Evolutionary conservation across 2,888 invertebrate species (phyloP).

Genomic region (Eupithecia vulgata): DNA sequence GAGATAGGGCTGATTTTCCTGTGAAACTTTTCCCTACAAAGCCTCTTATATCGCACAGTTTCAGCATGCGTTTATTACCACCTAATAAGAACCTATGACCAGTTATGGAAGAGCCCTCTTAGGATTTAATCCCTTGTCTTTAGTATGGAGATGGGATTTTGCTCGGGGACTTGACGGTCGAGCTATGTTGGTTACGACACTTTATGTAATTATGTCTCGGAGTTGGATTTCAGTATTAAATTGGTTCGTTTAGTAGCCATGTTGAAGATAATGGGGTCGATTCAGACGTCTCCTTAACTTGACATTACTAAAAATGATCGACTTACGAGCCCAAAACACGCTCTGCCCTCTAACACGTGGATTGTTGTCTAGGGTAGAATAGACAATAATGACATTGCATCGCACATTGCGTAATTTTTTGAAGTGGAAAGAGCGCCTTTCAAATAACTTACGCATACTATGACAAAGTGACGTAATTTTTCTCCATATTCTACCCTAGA

Average conservation of each 20-base stretch:
- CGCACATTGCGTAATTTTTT: no score
- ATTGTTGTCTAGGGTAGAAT: no score
- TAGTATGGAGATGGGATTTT: slow-evolving; percentile 3
- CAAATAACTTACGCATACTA: no score
- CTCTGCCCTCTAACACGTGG: no score
- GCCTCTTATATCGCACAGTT: slow-evolving; percentile 26
- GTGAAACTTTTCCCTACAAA: background rate
- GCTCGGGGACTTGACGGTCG: slow-evolving; percentile 9
- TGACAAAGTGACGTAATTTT: no score
- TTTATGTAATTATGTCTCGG: slow-evolving; percentile 29
- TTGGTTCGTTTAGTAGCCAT: background rate
- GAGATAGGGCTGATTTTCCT: slow-evolving; percentile 16
- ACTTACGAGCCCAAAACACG: no score
- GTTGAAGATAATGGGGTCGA: background rate
- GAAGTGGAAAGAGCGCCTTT: no score
- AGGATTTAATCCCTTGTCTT: slow-evolving; percentile 27
- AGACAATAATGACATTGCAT: no score
- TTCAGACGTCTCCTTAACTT: no score
- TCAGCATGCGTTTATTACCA: slow-evolving; percentile 37
- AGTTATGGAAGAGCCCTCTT: slow-evolving; percentile 26
- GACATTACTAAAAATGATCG: no score
- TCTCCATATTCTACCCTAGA: no score
- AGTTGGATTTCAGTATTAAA: slow-evolving; percentile 20
- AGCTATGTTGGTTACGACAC: slow-evolving; percentile 16
- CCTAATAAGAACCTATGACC: slow-evolving; percentile 33